phyloP scores from a whole-genome alignment of 2,888 invertebrate species.

The Frankliniella fusca region DNA sequence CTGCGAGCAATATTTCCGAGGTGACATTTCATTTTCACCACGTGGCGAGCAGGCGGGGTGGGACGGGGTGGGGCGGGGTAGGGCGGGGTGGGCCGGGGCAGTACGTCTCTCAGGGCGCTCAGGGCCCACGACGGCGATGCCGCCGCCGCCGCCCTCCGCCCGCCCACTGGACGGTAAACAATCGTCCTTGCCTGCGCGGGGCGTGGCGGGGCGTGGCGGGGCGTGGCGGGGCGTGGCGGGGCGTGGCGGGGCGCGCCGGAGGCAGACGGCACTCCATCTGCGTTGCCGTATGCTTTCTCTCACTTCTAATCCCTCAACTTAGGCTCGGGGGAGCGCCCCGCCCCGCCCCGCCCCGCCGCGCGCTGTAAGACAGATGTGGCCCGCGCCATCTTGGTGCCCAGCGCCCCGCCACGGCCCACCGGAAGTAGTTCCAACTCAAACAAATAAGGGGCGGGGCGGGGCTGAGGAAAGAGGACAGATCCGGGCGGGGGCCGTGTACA shows the following conservation, averaged over 20 bases:
- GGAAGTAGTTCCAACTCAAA: too few species aligned
- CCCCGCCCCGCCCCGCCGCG: too few species aligned
- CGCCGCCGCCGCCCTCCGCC: too few species aligned
- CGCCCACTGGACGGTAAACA: not conserved
- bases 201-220: not conserved
- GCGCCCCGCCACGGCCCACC: not conserved
- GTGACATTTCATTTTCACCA: conserved; percentile 24
- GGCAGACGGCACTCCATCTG: not conserved
- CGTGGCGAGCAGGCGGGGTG: not conserved
- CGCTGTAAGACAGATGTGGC: not conserved
- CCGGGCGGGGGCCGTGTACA: too few species aligned
- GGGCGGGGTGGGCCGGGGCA: too few species aligned
- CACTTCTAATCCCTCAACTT: conserved; percentile 15
- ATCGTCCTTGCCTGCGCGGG: not conserved
- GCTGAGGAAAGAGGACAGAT: not conserved
- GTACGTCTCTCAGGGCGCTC: too few species aligned
- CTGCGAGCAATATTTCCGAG: conserved; percentile 3
- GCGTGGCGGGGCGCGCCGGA: too few species aligned
- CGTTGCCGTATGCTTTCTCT: not conserved
- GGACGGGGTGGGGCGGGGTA: not conserved
- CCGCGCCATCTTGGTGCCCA: not conserved
- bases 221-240: too few species aligned
- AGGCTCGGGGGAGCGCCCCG: conserved; percentile 5
- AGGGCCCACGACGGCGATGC: too few species aligned
- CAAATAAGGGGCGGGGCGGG: not conserved